Percentiles rank a stretch among this genome's conserved stretches.
These are phyloP conservation scores for Syrphus vitripennis DNA, from an alignment of 2,888 invertebrate genomes.

Conservation along the genomic window DNA sequence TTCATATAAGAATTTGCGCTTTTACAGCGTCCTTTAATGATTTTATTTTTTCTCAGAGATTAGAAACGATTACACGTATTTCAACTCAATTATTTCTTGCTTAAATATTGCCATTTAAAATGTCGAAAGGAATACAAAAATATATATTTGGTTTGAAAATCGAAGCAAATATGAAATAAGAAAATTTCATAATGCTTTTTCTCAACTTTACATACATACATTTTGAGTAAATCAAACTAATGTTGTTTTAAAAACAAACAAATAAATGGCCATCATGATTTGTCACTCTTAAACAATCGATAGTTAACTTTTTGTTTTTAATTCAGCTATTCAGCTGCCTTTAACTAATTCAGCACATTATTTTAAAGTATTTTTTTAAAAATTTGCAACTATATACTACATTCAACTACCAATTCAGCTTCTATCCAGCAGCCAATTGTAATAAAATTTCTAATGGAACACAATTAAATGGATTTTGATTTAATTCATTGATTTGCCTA, in stretches of 20 bases:
- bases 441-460: conserved; percentile 45
- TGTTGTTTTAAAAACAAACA: background rate
- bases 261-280: no score
- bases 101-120: no score
- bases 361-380: background rate
- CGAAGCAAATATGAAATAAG: no score
- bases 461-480: conserved; percentile 50
- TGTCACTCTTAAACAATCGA: background rate
- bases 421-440: conserved; percentile 15
- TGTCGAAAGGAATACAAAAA: no score
- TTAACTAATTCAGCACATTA: background rate
- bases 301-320: background rate
- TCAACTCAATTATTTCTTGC: no score
- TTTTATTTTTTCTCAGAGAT: background rate
- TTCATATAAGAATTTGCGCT: background rate
- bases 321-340: background rate
- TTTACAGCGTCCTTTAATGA: background rate
- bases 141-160: no score
- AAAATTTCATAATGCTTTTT: no score
- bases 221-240: no score
- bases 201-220: no score
- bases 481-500: conserved; percentile 36
- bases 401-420: conserved; percentile 36
- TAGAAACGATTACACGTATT: background rate
- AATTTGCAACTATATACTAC: background rate